Evolutionary conservation across 2,113 vertebrate species (phyloP).

Genomic region (Chaetodon trifascialis): DNA sequence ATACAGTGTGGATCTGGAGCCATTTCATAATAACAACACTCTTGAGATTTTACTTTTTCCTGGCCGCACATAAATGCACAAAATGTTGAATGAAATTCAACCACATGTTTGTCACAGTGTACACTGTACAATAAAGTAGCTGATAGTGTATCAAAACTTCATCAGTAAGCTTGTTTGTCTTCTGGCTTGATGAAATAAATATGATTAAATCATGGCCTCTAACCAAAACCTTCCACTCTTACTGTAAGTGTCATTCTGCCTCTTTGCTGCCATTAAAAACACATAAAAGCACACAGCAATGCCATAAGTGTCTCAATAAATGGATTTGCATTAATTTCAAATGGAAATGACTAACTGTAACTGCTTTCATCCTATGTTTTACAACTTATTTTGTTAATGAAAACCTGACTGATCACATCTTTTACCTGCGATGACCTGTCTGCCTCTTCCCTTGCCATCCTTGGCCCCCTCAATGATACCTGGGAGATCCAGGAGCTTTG

Average conservation of each 20-base stretch:
- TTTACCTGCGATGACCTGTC: constrained; percentile 97
- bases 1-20: neutral
- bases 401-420: neutral
- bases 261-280: neutral
- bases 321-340: neutral
- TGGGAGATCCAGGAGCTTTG: constrained; percentile 96
- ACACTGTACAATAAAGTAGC: neutral
- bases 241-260: neutral
- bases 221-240: neutral
- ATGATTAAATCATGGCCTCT: neutral
- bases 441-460: constrained; percentile 97
- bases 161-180: neutral
- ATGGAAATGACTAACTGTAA: neutral
- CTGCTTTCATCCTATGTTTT: neutral
- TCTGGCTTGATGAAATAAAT: neutral
- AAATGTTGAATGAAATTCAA: neutral
- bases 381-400: neutral
- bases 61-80: neutral
- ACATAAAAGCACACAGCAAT: neutral
- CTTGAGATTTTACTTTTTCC: neutral
- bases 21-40: neutral
- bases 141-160: neutral
- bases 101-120: neutral
- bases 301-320: neutral
- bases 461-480: constrained; percentile 99